phyloP scores from a whole-genome alignment of 2,113 vertebrate genomes.

The Hassar affinis region DNA sequence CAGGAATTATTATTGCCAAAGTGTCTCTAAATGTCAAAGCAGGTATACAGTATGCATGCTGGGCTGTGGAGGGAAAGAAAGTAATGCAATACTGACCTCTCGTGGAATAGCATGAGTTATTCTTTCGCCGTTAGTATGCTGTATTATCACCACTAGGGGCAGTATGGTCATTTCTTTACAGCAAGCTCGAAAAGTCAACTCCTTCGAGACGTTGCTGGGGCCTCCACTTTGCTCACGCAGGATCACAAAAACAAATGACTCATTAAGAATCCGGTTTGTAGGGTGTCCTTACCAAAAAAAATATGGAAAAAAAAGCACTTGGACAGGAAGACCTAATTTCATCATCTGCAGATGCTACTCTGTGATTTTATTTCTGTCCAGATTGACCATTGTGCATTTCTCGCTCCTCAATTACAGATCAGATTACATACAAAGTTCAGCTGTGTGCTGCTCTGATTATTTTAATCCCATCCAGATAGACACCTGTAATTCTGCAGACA shows the following conservation, averaged over 20 bases:
- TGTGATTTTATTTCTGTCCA: background rate
- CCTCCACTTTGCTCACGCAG: background rate
- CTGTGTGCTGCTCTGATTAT: background rate
- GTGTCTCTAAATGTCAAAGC: background rate
- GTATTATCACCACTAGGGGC: background rate
- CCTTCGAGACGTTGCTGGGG: background rate
- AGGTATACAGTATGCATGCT: no score
- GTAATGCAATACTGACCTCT: constrained; percentile 46
- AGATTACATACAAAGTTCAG: no score
- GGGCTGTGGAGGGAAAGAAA: background rate
- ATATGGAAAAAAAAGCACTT: background rate
- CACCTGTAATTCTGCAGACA: background rate
- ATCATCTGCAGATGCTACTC: background rate
- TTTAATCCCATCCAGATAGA: background rate
- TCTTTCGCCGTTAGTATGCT: background rate
- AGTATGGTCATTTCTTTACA: constrained; percentile 2
- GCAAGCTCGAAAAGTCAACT: background rate
- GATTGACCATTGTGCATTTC: background rate
- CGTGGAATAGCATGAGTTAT: constrained; percentile 14
- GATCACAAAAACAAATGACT: background rate
- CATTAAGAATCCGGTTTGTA: background rate
- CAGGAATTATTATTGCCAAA: background rate
- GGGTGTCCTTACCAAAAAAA: background rate
- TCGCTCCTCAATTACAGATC: background rate
- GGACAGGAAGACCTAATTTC: background rate